These are phyloP conservation scores for Aphyosemion australe DNA, from an alignment of 2,113 vertebrate species.

Conservation along the genomic window DNA sequence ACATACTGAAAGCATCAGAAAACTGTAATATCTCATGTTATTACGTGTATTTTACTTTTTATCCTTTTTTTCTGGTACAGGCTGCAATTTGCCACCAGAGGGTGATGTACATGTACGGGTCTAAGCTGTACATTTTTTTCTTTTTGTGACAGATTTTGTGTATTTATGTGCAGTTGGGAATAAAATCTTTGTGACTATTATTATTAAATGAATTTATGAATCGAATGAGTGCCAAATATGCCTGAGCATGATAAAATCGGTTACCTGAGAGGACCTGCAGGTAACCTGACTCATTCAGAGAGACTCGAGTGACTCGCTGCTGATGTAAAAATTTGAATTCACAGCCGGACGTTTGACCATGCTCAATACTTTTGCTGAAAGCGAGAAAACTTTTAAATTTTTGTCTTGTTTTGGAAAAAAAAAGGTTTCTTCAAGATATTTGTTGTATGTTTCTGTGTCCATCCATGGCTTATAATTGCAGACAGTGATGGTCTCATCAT, in stretches of 20 bases:
- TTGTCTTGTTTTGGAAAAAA: constrained; percentile 65
- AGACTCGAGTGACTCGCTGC: constrained; percentile 49
- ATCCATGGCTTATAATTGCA: constrained; percentile 68
- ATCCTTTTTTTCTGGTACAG: constrained; percentile 16
- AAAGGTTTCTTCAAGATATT: constrained; percentile 72
- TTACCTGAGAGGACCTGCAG: constrained; percentile 30
- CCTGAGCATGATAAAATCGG: constrained; percentile 53
- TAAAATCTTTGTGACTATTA: constrained; percentile 68
- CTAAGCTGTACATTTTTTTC: constrained; percentile 49
- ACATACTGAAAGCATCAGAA: constrained; percentile 56
- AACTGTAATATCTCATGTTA: constrained; percentile 60
- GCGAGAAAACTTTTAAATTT: constrained; percentile 48
- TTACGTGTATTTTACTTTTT: constrained; percentile 23
- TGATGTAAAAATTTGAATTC: constrained; percentile 56
- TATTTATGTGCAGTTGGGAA: constrained; percentile 53
- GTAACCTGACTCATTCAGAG: constrained; percentile 46
- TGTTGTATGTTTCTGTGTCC: constrained; percentile 76
- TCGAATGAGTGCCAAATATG: constrained; percentile 77
- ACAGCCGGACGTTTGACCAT: constrained; percentile 61
- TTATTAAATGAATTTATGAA: constrained; percentile 63
- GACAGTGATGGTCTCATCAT: constrained; percentile 71
- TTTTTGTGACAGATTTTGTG: constrained; percentile 55
- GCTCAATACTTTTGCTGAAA: constrained; percentile 67
- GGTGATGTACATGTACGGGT: constrained; percentile 51
- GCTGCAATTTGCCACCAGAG: constrained; percentile 43